Evolutionary conservation across 35 echinoderm and acorn worm genomes (phyloP), one percentile per base, ranked within the genome.

Genomic region (Strongylocentrotus purpuratus): DNA sequence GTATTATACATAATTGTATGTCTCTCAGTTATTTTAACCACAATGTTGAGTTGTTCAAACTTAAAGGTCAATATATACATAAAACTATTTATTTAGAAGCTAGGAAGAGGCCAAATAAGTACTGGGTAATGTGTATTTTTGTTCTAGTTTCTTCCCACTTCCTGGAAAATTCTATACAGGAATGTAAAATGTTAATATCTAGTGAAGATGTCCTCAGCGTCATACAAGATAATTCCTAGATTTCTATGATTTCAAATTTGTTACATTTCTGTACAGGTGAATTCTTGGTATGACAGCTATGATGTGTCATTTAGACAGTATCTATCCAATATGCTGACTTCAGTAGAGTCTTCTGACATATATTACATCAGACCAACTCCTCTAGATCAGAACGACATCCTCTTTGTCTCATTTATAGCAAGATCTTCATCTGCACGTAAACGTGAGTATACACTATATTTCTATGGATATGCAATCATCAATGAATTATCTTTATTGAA

Each of bases 331-430:
- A 78, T 28, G 25, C 65, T 78, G 65, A 7, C 20, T 78, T 78
- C 65, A n/a, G 65, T 78, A 28, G 28, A 78, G 7, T 28, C 65
- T 7, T 0, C 0, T 22, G 20, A 78, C 65, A 78, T 78, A 28
- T 78, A 2, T 33, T 89, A 89, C 33, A 89, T 89, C 87, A 17
- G 33, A 6, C 87, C 87, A 46, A 89, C 87, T 33, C 87, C 87
- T 89, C 31, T 33, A 22, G 15, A 89, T 18, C 31, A 89, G 31
- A 28, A 89, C 6, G n/a, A 15, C 15, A 45, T 46, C 4, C 87
- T 89, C 7, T 89, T 45, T 89, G 45, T 89, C 87, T 89, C 87
- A 33, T 32, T 89, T 46, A 45, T 89, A n/a, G 33, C 87, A 33
- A 20, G 45, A 46, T 17, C 12, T 33, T 45, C 32, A 18, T 33